Conservation (phyloP, 1,140 invertebrate genomes). For the Neodiprion lecontei region DNA sequence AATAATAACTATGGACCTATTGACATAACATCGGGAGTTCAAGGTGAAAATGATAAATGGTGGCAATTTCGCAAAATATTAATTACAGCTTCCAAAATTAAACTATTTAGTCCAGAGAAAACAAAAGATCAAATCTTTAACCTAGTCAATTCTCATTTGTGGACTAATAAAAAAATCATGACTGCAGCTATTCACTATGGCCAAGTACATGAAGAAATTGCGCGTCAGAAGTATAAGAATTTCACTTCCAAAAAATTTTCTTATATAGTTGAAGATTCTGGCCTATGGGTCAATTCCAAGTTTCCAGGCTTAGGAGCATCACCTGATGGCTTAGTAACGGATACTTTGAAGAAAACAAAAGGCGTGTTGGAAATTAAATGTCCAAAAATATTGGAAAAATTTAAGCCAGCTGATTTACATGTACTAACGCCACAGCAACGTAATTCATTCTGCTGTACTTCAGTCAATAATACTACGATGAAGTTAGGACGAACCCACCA, state of each 20-base stretch:
- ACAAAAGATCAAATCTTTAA: no score
- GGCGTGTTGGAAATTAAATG: conserved; percentile 29
- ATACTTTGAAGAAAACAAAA: conserved; percentile 16
- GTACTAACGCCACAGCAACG: conserved; percentile 24
- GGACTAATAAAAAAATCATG: background rate
- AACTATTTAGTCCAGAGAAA: background rate
- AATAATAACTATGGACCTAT: background rate
- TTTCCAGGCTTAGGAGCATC: conserved; percentile 27
- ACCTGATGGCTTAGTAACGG: conserved; percentile 23
- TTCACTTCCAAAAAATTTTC: conserved; percentile 16
- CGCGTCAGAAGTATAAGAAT: conserved; percentile 9
- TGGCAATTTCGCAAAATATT: conserved; percentile 20
- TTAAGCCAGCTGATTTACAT: conserved; percentile 25
- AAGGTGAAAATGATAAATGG: conserved; percentile 6
- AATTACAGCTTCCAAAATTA: conserved; percentile 23
- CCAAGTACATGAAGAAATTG: conserved; percentile 14
- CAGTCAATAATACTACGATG: conserved; percentile 8
- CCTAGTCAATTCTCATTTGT: no score
- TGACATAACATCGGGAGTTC: background rate
- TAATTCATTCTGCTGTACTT: conserved; percentile 29
- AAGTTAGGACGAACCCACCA: conserved; percentile 29
- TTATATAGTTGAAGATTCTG: conserved; percentile 16
- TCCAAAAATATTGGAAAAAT: conserved; percentile 29
- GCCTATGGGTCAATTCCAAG: conserved; percentile 26
- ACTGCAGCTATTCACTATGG: conserved; percentile 18